These are phyloP conservation scores for Sigmodon hispidus DNA, from an alignment of 2,113 vertebrate genomes.

Conservation along the genomic window DNA sequence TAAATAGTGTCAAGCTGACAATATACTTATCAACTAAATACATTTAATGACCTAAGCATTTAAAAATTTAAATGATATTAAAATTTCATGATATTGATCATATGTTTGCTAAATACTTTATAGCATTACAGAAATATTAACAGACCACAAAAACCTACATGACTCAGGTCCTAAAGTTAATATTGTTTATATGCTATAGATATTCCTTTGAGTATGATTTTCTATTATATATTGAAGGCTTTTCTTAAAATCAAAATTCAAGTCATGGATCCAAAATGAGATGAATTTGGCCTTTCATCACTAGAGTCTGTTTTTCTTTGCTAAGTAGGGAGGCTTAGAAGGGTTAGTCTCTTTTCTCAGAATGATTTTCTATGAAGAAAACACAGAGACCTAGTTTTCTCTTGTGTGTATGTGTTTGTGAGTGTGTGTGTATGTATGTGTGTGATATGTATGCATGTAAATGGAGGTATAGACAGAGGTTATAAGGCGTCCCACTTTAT, in stretches of 20 bases:
- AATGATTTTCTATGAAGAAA: neutral
- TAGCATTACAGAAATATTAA: slow-evolving; percentile 21
- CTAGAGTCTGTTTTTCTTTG: neutral
- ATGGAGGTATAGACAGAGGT: neutral
- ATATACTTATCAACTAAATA: neutral
- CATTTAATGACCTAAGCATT: neutral
- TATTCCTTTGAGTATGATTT: neutral
- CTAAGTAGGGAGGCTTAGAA: neutral
- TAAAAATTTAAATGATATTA: too few species aligned
- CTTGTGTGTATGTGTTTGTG: neutral
- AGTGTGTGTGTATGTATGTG: neutral
- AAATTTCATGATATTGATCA: neutral
- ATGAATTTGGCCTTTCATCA: neutral
- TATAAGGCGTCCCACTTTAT: neutral
- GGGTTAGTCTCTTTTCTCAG: neutral
- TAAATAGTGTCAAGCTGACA: neutral
- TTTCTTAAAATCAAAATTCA: neutral
- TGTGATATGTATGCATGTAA: neutral
- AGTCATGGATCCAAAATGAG: neutral
- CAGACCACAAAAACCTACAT: neutral
- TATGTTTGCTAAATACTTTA: neutral
- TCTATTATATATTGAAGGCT: neutral
- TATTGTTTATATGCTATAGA: neutral
- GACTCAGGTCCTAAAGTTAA: neutral
- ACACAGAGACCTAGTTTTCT: neutral